A percentile compares a stretch with the other conserved stretches of the same genome.
phyloP scores from a whole-genome alignment of 2,797 vertebrate species.

The Nyctalus aviator region DNA sequence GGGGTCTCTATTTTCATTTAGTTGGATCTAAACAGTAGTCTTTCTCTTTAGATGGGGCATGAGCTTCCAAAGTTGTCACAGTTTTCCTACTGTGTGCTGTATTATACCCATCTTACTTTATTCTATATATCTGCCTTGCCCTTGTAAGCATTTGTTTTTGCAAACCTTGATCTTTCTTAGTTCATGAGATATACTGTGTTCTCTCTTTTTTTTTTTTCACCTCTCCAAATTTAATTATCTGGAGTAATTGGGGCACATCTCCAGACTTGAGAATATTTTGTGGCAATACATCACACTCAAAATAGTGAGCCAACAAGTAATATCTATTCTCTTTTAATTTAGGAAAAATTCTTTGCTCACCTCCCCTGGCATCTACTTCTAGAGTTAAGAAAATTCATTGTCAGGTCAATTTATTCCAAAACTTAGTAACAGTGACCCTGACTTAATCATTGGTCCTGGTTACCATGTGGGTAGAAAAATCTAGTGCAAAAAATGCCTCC shows the following conservation, averaged over 20 bases:
- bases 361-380: conserved; percentile 5
- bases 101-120: not conserved
- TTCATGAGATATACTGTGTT: not conserved
- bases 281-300: not conserved
- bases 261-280: not conserved
- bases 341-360: not conserved
- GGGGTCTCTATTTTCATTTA: not conserved
- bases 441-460: not conserved
- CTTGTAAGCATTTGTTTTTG: not conserved
- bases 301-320: not conserved
- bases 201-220: not conserved
- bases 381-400: not conserved
- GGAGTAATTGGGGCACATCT: not conserved
- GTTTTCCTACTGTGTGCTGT: not conserved
- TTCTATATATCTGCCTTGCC: not conserved
- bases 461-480: not conserved
- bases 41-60: not conserved
- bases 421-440: not conserved
- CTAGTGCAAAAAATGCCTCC: not conserved
- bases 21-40: not conserved
- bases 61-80: not conserved
- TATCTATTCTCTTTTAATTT: conserved; percentile 45
- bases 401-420: conserved; percentile 28
- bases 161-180: not conserved
- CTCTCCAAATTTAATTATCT: not conserved